Conservation (phyloP, 2,888 invertebrate genomes). For the Sialis fuliginosa region DNA sequence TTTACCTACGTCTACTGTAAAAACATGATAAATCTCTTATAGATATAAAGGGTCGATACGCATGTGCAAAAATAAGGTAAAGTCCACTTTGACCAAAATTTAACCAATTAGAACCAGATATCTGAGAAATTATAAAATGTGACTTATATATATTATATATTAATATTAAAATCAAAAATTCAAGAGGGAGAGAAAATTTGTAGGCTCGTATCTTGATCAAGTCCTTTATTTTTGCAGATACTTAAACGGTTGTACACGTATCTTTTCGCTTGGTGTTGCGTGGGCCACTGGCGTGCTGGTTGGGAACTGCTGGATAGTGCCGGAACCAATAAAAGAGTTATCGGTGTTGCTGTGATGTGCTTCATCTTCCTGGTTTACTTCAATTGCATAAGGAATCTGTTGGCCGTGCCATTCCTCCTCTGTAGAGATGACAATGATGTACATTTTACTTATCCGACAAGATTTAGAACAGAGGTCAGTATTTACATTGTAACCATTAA, state of each 20-base stretch:
- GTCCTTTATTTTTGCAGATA: constrained; percentile 8
- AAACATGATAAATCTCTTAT: no score
- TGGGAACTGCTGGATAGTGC: constrained; percentile 25
- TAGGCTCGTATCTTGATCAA: no score
- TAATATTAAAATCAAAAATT: no score
- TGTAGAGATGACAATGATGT: constrained; percentile 35
- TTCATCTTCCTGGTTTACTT: constrained; percentile 8
- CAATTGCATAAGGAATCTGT: constrained; percentile 23
- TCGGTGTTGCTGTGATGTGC: constrained; percentile 1
- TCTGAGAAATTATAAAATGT: no score
- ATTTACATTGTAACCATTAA: not conserved
- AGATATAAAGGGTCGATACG: no score
- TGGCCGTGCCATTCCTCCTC: constrained; percentile 38
- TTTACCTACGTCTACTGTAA: no score
- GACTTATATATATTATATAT: no score
- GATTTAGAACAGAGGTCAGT: constrained; percentile 31
- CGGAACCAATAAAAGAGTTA: not conserved
- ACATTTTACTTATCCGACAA: constrained; percentile 40
- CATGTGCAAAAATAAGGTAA: no score
- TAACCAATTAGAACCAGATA: no score
- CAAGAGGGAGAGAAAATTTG: no score
- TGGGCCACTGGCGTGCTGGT: constrained; percentile 34
- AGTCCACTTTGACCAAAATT: no score
- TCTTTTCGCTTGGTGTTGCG: constrained; percentile 28
- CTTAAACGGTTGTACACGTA: constrained; percentile 26